Conservation (phyloP, 2,797 vertebrate species). For the Notolepis coatsorum region DNA sequence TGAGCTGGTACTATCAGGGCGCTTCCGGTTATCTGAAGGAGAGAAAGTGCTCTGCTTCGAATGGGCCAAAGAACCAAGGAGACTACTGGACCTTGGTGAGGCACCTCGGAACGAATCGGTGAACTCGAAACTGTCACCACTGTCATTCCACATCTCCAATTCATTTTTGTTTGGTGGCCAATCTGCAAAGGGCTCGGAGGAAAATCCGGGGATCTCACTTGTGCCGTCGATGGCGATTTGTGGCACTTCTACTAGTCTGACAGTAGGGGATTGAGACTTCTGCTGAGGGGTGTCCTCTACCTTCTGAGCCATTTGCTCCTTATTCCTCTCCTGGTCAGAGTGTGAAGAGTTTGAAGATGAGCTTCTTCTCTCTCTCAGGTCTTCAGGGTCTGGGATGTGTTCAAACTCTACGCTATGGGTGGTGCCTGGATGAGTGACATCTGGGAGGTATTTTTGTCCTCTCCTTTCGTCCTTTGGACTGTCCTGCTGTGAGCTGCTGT, state of each 20-base stretch:
- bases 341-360: slow-evolving; percentile 63
- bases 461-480: slow-evolving; percentile 21
- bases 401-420: slow-evolving; percentile 58
- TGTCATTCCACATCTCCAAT: slow-evolving; percentile 65
- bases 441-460: slow-evolving; percentile 30
- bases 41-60: slow-evolving; percentile 16
- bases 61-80: slow-evolving; percentile 42
- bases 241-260: slow-evolving; percentile 7
- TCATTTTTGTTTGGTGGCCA: slow-evolving; percentile 44
- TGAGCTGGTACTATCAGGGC: slow-evolving; percentile 50
- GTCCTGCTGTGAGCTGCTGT: slow-evolving; percentile 9
- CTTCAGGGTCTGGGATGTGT: slow-evolving; percentile 59
- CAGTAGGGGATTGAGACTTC: slow-evolving; percentile 34
- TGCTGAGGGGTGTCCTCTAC: slow-evolving; percentile 52
- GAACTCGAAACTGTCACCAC: slow-evolving; percentile 82
- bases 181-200: slow-evolving; percentile 60
- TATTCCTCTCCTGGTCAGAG: slow-evolving; percentile 35
- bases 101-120: slow-evolving; percentile 67
- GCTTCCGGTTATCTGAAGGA: slow-evolving; percentile 28
- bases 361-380: slow-evolving; percentile 43
- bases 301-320: slow-evolving; percentile 12
- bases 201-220: slow-evolving; percentile 38
- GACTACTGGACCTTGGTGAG: slow-evolving; percentile 60
- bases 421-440: background rate
- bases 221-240: slow-evolving; percentile 17